Conservation (phyloP, 1,140 invertebrate genomes). For the Eumaeus atala region DNA sequence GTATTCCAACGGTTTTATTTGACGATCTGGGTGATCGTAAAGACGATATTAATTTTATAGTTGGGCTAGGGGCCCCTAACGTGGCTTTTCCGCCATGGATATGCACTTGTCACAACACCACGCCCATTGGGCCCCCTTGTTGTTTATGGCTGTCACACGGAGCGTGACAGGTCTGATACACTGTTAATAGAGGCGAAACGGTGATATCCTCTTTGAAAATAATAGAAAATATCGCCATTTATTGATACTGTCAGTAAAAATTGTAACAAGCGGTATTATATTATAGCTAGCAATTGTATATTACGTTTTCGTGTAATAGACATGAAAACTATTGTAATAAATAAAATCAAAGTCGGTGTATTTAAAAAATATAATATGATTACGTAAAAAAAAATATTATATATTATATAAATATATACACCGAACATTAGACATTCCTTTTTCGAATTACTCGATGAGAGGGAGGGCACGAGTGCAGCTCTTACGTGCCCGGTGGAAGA, state of each 20-base stretch:
- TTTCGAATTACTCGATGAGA: no score
- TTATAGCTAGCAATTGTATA: background rate
- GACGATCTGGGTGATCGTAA: constrained; percentile 2
- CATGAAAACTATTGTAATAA: background rate
- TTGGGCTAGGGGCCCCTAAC: constrained; percentile 28
- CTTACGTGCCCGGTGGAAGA: no score
- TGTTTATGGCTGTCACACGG: constrained; percentile 31
- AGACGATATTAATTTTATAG: constrained; percentile 9
- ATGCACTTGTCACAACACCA: constrained; percentile 50
- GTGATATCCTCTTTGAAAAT: background rate
- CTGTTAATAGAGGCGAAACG: constrained; percentile 6
- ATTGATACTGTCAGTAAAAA: background rate
- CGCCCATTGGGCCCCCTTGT: constrained; percentile 39
- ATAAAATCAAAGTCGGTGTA: no score
- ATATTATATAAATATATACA: no score
- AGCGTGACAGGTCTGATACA: background rate
- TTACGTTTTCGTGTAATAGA: background rate
- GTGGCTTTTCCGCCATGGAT: constrained; percentile 48
- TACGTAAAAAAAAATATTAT: no score
- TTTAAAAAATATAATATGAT: no score
- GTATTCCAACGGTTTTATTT: background rate
- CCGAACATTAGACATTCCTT: no score
- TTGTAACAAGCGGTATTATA: background rate
- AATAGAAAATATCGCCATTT: background rate
- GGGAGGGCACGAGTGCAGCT: no score